A percentile compares a stretch with the other conserved stretches of the same genome.
Conservation (phyloP, 2,797 vertebrate species). For the Fringilla coelebs region DNA sequence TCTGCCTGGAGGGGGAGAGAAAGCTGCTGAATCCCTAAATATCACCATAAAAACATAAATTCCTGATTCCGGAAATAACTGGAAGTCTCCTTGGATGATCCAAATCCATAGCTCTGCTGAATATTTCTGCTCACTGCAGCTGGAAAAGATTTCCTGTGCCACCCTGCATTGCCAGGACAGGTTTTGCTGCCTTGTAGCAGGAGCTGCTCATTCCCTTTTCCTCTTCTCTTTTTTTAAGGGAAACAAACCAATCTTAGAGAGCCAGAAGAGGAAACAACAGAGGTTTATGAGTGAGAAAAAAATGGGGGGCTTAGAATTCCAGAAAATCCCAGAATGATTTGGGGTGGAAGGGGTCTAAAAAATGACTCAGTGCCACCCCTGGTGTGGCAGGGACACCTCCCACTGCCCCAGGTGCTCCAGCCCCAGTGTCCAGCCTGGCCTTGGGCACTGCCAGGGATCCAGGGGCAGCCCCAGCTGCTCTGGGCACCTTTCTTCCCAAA, state of each 20-base stretch:
- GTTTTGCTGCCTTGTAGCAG: neutral
- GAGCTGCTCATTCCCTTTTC: neutral
- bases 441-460: neutral
- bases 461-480: neutral
- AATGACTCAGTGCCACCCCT: fast-evolving
- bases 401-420: neutral
- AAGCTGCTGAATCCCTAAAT: neutral
- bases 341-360: neutral
- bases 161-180: neutral
- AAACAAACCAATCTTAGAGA: neutral
- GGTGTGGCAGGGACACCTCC: neutral
- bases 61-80: neutral
- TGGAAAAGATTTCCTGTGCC: neutral
- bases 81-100: neutral
- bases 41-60: neutral
- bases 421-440: neutral
- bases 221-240: neutral
- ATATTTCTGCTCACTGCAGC: fast-evolving
- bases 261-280: neutral
- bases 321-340: neutral
- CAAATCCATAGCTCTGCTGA: neutral
- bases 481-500: neutral
- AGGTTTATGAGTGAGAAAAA: neutral
- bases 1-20: neutral
- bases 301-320: neutral